Percentiles rank a stretch among this genome's conserved stretches.
Evolutionary conservation across 2,888 invertebrate genomes (phyloP).

Genomic region (Atherix ibis): DNA sequence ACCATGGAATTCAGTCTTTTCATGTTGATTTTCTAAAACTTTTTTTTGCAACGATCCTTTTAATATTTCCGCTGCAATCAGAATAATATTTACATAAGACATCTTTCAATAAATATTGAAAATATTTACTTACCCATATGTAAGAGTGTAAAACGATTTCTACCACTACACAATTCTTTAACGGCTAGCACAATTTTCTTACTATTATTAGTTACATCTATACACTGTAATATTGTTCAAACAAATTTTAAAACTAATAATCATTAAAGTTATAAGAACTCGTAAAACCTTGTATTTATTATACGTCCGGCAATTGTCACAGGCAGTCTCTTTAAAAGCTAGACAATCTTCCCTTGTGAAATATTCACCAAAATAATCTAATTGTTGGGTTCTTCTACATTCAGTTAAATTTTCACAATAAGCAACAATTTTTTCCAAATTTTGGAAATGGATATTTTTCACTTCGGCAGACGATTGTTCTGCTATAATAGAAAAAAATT

Average conservation of each 20-base stretch:
- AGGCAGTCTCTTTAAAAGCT: constrained; percentile 47
- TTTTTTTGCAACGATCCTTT: constrained; percentile 55
- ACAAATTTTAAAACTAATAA: constrained; percentile 17
- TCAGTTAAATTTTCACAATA: constrained; percentile 89
- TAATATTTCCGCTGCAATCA: constrained; percentile 47
- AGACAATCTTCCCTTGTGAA: constrained; percentile 61
- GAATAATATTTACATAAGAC: background rate
- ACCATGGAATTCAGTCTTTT: constrained; percentile 48
- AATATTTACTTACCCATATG: constrained; percentile 40
- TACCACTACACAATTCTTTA: constrained; percentile 38
- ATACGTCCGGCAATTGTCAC: constrained; percentile 74
- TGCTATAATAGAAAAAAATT: constrained; percentile 26
- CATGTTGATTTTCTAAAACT: constrained; percentile 42
- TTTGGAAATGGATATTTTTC: constrained; percentile 65
- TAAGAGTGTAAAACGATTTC: constrained; percentile 48
- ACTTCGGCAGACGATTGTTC: constrained; percentile 42
- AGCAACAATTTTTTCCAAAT: constrained; percentile 74
- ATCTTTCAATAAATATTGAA: background rate
- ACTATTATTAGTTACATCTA: constrained; percentile 67
- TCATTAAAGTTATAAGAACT: constrained; percentile 7
- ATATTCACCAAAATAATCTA: constrained; percentile 73
- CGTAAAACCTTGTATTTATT: constrained; percentile 36
- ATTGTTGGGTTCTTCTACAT: constrained; percentile 73
- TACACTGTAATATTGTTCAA: constrained; percentile 24
- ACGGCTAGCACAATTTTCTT: constrained; percentile 53